Evolutionary conservation across 2,113 vertebrate species (phyloP), one percentile per base, ranked within the genome.

Genomic region (Syngnathoides biaculeatus): DNA sequence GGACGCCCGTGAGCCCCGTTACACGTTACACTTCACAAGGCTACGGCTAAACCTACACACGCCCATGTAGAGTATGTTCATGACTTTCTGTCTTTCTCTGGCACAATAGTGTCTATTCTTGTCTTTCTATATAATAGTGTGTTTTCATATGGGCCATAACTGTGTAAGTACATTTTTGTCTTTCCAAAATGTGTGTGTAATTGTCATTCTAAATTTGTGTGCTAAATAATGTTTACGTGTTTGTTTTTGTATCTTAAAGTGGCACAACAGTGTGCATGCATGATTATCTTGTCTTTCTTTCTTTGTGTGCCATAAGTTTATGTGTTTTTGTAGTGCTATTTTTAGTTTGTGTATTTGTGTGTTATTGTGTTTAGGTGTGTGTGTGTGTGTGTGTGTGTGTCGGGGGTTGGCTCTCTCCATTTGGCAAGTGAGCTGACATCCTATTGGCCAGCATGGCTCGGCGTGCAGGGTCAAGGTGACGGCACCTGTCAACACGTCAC

Each of bases 1-100:
- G 76, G 72, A 27, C 53, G 65, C 77, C 82, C 91, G 84, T 85
- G 87, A 80, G 84, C 73, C 13, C 7, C 8, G 13, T 57, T 57
- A 74, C 13, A 17, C 8, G 13, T 57, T 57, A 57, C 15, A 17
- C 15, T 55, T 14, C 17, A 7, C 15, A 58, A 3, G 14, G 56
- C 26, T 26, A 57, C 11, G 14, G 13, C 42, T 43, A 43, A 43
- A 43, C 2, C 4, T 35, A 2, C 1, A 6, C 30, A 2, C 6
- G 17, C 7, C 14, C 45, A 6, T 48, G 15, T 48, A n/a, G n/a
- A n/a, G n/a, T n/a, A 17, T 48, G 12, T 43, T 43, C 6, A 43
- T 43, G 45, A 6, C 45, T 48, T 15, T 48, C 3, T 48, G 45
- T 48, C 30, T 35, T 35, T 35, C 30, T 35, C 4, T 35, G 30